Conservation (phyloP, 1,140 invertebrate species). For the Pantala flavescens region DNA sequence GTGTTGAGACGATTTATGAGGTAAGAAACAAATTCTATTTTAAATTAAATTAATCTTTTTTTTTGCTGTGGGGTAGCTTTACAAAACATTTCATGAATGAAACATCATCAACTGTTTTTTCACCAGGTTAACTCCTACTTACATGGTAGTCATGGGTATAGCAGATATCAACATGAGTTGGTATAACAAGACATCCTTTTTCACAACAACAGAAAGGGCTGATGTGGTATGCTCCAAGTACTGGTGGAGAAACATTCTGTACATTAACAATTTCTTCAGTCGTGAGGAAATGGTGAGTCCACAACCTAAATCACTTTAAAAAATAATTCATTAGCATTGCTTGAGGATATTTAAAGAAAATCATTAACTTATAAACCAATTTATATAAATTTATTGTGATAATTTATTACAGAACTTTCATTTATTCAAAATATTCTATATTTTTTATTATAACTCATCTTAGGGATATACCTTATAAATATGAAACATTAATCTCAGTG, state of each 20-base stretch:
- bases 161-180: slow-evolving; percentile 39
- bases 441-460: too few species aligned
- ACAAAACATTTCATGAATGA: too few species aligned
- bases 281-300: slow-evolving; percentile 38
- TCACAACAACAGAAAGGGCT: slow-evolving; percentile 37
- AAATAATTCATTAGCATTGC: neutral
- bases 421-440: too few species aligned
- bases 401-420: too few species aligned
- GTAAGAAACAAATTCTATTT: slow-evolving; percentile 26
- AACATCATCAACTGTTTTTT: neutral
- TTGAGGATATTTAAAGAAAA: neutral
- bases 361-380: neutral
- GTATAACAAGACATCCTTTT: slow-evolving; percentile 37
- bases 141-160: slow-evolving; percentile 41
- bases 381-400: neutral
- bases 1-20: slow-evolving; percentile 35
- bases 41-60: neutral
- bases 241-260: slow-evolving; percentile 54
- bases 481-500: too few species aligned
- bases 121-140: slow-evolving; percentile 41
- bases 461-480: too few species aligned
- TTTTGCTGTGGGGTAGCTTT: neutral
- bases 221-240: slow-evolving; percentile 42
- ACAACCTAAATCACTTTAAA: neutral
- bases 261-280: slow-evolving; percentile 48